A percentile compares a stretch with the other conserved stretches of the same genome.
phyloP scores from a whole-genome alignment of 2,113 vertebrate species.

The Castor canadensis region DNA sequence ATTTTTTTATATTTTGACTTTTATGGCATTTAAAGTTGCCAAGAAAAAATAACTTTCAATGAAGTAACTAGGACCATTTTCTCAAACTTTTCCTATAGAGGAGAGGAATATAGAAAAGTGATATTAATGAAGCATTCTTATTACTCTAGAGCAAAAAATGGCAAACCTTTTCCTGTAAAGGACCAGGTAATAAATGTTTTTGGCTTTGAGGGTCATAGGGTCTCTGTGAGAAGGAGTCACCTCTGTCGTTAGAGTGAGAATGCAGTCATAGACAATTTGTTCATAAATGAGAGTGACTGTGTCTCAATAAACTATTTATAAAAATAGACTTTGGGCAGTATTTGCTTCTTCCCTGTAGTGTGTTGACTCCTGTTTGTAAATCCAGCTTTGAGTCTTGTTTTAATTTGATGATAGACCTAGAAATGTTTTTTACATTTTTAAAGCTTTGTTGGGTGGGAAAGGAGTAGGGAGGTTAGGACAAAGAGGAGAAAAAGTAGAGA shows the following conservation, averaged over 20 bases:
- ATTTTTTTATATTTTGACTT: constrained; percentile 25
- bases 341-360: neutral
- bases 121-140: neutral
- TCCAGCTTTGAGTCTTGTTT: neutral
- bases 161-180: neutral
- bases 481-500: neutral
- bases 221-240: neutral
- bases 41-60: neutral
- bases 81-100: neutral
- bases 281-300: neutral
- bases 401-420: neutral
- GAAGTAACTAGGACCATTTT: neutral
- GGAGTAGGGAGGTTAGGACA: too few species aligned
- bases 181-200: neutral
- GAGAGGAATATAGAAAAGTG: neutral
- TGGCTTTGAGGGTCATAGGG: neutral
- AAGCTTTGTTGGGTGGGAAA: neutral
- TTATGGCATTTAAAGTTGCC: neutral
- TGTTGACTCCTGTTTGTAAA: neutral
- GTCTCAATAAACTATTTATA: constrained; percentile 33
- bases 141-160: neutral
- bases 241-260: neutral
- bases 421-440: neutral
- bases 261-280: neutral
- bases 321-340: neutral